Percentiles rank a stretch among this genome's conserved stretches.
phyloP scores from a whole-genome alignment of 2,113 vertebrate genomes.

The Empidonax alnorum region DNA sequence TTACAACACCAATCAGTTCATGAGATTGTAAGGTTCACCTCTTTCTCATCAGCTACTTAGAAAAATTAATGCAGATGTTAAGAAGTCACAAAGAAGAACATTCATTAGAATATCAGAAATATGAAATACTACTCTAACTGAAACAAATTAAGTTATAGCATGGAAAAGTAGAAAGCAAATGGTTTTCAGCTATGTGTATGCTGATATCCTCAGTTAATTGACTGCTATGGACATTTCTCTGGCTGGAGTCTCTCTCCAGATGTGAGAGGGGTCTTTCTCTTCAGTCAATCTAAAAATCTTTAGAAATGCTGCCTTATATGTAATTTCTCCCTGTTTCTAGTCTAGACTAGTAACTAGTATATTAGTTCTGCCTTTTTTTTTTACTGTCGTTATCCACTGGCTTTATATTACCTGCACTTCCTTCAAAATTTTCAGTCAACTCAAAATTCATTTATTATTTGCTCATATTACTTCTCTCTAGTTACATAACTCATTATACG shows the following conservation, averaged over 20 bases:
- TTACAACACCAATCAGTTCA: conserved; percentile 40
- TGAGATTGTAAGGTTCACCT: conserved; percentile 35
- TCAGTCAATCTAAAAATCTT: background rate
- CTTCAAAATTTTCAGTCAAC: background rate
- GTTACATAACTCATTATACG: background rate
- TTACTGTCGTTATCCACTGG: background rate
- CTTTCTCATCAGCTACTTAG: conserved; percentile 42
- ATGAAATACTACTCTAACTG: background rate
- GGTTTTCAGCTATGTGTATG: background rate
- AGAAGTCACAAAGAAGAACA: conserved; percentile 7
- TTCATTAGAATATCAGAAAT: background rate
- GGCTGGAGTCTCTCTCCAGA: background rate
- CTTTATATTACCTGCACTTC: background rate
- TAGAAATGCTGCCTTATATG: background rate
- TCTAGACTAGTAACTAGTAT: background rate
- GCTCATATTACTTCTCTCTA: background rate
- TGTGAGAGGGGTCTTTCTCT: background rate
- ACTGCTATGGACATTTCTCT: background rate
- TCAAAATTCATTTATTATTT: background rate
- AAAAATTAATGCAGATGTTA: conserved; percentile 17
- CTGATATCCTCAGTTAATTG: background rate
- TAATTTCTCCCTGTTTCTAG: background rate
- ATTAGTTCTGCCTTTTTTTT: background rate
- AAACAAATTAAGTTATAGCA: background rate
- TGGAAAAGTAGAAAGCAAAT: background rate